phyloP scores from a whole-genome alignment of 1,140 invertebrate genomes.

The Akabosia matsudoensis region DNA sequence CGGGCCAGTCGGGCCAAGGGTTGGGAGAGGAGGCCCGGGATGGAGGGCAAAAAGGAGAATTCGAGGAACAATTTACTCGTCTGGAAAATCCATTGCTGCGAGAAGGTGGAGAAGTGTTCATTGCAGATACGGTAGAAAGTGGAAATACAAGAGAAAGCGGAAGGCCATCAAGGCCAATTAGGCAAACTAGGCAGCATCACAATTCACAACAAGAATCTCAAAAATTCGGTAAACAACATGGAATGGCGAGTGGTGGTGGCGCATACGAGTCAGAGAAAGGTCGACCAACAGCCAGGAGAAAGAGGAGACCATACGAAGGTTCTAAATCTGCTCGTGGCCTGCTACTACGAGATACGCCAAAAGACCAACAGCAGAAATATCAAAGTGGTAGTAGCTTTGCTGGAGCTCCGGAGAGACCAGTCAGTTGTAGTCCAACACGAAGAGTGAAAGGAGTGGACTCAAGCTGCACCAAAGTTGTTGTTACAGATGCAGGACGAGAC shows the following conservation, averaged over 20 bases:
- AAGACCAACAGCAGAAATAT: not conserved
- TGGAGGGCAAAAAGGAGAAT: conserved; percentile 2
- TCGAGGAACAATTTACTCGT: conserved; percentile 4
- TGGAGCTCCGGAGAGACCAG: not conserved
- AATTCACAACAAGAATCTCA: conserved; percentile 2
- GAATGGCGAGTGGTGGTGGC: not conserved
- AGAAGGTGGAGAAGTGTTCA: not conserved
- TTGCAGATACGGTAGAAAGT: not conserved
- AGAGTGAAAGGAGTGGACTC: not conserved
- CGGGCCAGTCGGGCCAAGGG: not conserved
- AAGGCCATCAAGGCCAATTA: conserved; percentile 19
- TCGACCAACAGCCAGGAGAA: conserved; percentile 1
- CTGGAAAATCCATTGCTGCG: conserved; percentile 6
- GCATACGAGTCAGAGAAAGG: not conserved
- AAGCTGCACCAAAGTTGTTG: not conserved
- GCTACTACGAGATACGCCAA: not conserved
- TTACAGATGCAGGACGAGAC: not conserved
- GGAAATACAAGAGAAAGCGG: not conserved
- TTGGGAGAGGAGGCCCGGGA: not conserved
- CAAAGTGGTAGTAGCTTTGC: not conserved
- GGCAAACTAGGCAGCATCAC: too few relatives aligned
- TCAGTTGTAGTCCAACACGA: not conserved
- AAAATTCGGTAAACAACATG: not conserved
- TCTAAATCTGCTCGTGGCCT: conserved; percentile 10
- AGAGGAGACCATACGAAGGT: conserved; percentile 10